Base-by-base conservation (phyloP, 2,888 invertebrate genomes). In the Eristalis pertinax region DNA sequence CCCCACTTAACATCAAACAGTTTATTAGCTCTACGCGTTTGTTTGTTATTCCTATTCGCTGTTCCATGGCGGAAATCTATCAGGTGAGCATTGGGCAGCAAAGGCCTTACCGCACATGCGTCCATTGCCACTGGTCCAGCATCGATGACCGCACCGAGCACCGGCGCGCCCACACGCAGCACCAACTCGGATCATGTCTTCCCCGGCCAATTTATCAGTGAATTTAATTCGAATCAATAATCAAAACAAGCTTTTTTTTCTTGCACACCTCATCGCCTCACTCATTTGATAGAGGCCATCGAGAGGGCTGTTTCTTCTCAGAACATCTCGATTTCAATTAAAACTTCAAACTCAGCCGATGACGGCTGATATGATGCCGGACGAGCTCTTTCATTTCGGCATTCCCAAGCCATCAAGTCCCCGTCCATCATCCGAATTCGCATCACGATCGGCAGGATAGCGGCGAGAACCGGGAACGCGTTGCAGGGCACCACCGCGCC, bases 281-380 rank as follows among this genome's bases (percentile, higher is more conserved):
- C 38, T 13, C 38, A 13, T 38, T 38, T 4, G 26, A 26, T 26
- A 38, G 38, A 38, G 38, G 38, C 38, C 63, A 58, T 10, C 22
- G 58, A 63, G 35, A 58, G 43, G 60, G 32, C 78, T 79, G 78
- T 38, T 72, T 65, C 58, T 41, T 79, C 11, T 79, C 78, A 79
- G n/a, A 65, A 19, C 19, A 29, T 29, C 50, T 2, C 50, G 50
- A 19, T 19, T 79, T 72, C 65, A 72, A 79, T 79, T 58, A 65
- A 72, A 70, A 29, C 35, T 64, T 78, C 32, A 38, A 22, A 35
- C 58, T 32, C 22, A 19, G 19, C 50, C 50, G 19, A 8, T 5
- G n/a, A 78, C 43, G 43, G 56, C 29, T 58, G 65, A 32, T 8
- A 32, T 22, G 50, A 13, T 26, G 29, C 26, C 38, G 41, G 43